A percentile compares a stretch with the other conserved stretches of the same genome.
Conservation (phyloP, 2,797 vertebrate species). For the Nyctibius grandis region DNA sequence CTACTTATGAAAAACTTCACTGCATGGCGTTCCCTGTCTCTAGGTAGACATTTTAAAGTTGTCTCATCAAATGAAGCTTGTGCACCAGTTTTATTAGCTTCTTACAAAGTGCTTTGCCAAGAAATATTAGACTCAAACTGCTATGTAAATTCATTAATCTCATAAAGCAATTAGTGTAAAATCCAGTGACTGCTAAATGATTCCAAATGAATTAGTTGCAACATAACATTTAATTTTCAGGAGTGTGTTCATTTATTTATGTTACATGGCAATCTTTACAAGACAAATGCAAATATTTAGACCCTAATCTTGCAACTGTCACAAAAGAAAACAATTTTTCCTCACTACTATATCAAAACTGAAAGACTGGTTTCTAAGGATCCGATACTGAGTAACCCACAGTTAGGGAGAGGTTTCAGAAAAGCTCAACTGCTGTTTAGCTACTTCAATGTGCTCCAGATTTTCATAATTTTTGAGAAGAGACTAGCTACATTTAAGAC, state of each 20-base stretch:
- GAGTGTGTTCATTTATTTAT: conserved; percentile 63
- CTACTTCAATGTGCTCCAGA: neutral
- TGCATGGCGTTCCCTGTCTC: neutral
- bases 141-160: conserved; percentile 73
- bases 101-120: conserved; percentile 36
- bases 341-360: neutral
- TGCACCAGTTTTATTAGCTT: conserved; percentile 26
- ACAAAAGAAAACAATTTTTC: neutral
- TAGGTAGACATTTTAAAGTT: neutral
- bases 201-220: conserved; percentile 71
- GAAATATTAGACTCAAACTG: conserved; percentile 50
- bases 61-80: neutral
- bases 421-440: neutral
- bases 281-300: conserved; percentile 62
- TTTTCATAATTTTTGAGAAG: neutral
- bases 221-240: conserved; percentile 68
- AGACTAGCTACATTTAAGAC: neutral
- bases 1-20: neutral
- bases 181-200: conserved; percentile 69
- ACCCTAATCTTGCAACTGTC: neutral
- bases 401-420: neutral
- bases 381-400: neutral
- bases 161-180: conserved; percentile 71
- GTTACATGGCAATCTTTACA: conserved; percentile 47
- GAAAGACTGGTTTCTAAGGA: neutral